These are phyloP conservation scores for Smutsia gigantea DNA, from an alignment of 2,797 vertebrate species.

Conservation along the genomic window DNA sequence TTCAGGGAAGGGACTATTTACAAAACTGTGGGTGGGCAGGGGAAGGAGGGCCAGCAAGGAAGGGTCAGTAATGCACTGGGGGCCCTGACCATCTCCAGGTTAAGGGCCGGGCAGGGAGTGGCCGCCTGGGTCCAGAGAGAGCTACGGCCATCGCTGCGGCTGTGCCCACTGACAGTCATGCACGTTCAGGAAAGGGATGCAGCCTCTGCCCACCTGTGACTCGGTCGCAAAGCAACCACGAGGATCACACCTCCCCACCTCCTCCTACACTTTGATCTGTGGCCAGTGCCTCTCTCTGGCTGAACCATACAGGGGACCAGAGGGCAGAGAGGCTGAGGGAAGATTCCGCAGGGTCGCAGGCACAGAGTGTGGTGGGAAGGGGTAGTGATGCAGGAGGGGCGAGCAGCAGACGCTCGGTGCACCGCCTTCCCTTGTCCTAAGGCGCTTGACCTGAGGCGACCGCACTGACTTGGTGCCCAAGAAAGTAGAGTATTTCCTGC, in stretches of 20 bases:
- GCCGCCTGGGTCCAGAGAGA: background rate
- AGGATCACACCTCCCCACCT: background rate
- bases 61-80: background rate
- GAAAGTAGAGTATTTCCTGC: background rate
- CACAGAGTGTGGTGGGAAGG: background rate
- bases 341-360: background rate
- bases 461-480: background rate
- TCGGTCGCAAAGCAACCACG: background rate
- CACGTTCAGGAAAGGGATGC: background rate
- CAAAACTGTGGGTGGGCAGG: background rate
- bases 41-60: background rate
- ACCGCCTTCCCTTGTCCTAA: accelerated
- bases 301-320: background rate
- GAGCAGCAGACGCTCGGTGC: accelerated
- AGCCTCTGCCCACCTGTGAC: constrained; percentile 17
- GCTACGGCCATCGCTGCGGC: background rate
- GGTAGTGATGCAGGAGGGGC: background rate
- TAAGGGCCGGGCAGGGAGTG: too few species aligned
- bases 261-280: background rate
- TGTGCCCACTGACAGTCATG: too few species aligned
- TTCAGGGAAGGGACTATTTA: background rate
- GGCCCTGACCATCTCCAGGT: background rate
- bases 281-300: background rate
- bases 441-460: background rate
- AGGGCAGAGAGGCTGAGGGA: background rate